These are phyloP conservation scores for Melanerpes formicivorus DNA, from an alignment of 2,113 vertebrate genomes.

Conservation along the genomic window DNA sequence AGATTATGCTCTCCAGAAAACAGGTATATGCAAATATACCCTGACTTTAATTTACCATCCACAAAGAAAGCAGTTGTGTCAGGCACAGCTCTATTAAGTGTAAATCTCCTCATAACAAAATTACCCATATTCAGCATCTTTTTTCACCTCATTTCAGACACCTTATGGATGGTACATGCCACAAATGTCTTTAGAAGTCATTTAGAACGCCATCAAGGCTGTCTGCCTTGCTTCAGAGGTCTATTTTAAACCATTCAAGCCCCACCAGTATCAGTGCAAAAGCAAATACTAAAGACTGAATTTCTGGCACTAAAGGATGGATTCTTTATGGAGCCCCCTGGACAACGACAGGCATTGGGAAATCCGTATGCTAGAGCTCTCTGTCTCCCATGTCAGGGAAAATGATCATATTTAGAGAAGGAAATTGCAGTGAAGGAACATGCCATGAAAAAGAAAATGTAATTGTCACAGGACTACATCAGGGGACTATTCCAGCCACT, in stretches of 20 bases:
- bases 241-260: background rate
- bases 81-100: background rate
- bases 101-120: background rate
- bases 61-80: background rate
- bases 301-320: background rate
- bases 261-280: background rate
- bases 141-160: background rate
- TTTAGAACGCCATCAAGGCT: background rate
- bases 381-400: background rate
- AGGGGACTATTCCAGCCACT: background rate
- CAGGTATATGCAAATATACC: background rate
- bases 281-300: background rate
- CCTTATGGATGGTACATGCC: background rate
- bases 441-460: background rate
- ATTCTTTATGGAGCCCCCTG: background rate
- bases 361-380: background rate
- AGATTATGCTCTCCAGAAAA: background rate
- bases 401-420: background rate
- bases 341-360: background rate
- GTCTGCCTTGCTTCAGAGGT: background rate
- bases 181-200: background rate
- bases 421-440: background rate
- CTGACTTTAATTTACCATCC: background rate
- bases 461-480: background rate
- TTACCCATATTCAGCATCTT: background rate